These are phyloP conservation scores for Solenodon paradoxus DNA, from an alignment of 2,113 vertebrate genomes.

Conservation along the genomic window DNA sequence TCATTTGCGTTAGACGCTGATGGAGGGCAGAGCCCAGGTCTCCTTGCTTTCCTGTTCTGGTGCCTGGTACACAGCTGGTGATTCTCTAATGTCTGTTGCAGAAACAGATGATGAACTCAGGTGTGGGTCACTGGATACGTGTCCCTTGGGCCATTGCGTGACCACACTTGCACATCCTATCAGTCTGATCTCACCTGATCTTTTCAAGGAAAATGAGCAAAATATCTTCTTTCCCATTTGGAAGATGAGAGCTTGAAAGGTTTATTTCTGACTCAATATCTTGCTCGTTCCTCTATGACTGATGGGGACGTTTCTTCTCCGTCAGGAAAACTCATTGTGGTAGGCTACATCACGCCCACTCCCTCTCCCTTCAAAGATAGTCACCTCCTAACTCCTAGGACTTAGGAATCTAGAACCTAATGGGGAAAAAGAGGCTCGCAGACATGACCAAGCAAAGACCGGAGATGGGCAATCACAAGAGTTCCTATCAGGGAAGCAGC, in stretches of 20 bases:
- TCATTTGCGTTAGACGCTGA: not conserved
- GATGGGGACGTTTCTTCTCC: not conserved
- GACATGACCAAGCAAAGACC: too few relatives aligned
- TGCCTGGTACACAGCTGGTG: not conserved
- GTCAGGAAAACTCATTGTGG: not conserved
- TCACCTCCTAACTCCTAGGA: not conserved
- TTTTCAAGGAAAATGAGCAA: not conserved
- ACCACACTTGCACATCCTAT: not conserved
- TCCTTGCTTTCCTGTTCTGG: not conserved
- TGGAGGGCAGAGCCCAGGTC: not conserved
- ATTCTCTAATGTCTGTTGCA: not conserved
- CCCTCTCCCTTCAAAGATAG: not conserved
- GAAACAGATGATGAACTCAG: not conserved
- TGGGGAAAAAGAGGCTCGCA: too few relatives aligned
- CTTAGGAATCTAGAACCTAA: not conserved
- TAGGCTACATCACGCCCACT: not conserved
- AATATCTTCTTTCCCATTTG: not conserved
- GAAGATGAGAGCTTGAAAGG: too few relatives aligned
- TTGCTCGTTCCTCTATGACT: not conserved
- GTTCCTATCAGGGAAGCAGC: not conserved
- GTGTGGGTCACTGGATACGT: not conserved
- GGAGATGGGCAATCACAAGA: not conserved
- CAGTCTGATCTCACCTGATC: not conserved
- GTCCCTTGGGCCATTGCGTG: not conserved
- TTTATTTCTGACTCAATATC: too few relatives aligned